Conservation (phyloP, 2,113 vertebrate genomes). For the mouse (Mus musculus) region GRCm39 chr4:28431501-28432000, state of each 20-base stretch:
- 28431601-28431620: no score
- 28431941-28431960: no score
- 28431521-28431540: not conserved
- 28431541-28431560: not conserved
- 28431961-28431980: no score
- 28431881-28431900: conserved; percentile 8
- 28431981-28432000: no score
- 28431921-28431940: not conserved
- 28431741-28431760: not conserved
- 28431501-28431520: not conserved
- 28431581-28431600: no score
- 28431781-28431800: no score
- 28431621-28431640: not conserved
- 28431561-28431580: not conserved
- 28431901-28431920: not conserved
- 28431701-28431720: not conserved
- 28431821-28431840: not conserved
- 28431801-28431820: not conserved
- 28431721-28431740: not conserved
- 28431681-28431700: not conserved
- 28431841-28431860: conserved; percentile 10
- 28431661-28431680: not conserved
- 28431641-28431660: no score
- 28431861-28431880: not conserved
- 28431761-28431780: not conserved